These are phyloP conservation scores for Anastrepha ludens DNA, from an alignment of 1,140 invertebrate species.

Conservation along the genomic window DNA sequence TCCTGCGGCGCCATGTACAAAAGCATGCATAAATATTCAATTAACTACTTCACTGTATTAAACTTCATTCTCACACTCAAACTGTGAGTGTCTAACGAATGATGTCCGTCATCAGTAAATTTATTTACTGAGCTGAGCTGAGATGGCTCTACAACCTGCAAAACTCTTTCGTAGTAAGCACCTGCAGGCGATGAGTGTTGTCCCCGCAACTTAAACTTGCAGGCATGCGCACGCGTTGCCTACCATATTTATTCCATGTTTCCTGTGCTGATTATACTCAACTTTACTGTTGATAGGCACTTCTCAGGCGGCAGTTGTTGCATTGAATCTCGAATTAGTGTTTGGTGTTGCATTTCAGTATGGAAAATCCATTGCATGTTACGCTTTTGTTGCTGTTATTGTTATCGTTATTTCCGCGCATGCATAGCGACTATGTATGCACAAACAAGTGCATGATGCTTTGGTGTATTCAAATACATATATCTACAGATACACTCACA, in stretches of 20 bases:
- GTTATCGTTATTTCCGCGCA: background rate
- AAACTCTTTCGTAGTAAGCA: background rate
- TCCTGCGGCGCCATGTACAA: background rate
- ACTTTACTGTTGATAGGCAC: background rate
- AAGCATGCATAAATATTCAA: constrained; percentile 19
- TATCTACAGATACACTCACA: background rate
- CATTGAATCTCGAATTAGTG: background rate
- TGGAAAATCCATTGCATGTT: background rate
- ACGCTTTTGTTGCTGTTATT: background rate
- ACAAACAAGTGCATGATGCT: background rate
- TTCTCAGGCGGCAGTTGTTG: background rate
- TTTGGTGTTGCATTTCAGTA: too few relatives aligned
- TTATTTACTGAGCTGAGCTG: background rate
- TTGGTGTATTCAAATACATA: background rate
- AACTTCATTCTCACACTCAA: background rate
- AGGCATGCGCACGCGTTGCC: background rate
- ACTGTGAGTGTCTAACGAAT: background rate
- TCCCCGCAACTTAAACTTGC: background rate
- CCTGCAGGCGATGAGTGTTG: background rate
- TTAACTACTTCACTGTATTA: background rate
- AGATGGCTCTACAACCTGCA: background rate
- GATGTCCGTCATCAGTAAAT: background rate
- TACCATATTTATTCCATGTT: background rate
- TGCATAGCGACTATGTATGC: background rate
- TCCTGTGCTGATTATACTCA: background rate